Percentiles rank a stretch among this genome's conserved stretches.
These are phyloP conservation scores for Eurytemora carolleeae DNA, from an alignment of 1,140 invertebrate genomes.

Conservation along the genomic window DNA sequence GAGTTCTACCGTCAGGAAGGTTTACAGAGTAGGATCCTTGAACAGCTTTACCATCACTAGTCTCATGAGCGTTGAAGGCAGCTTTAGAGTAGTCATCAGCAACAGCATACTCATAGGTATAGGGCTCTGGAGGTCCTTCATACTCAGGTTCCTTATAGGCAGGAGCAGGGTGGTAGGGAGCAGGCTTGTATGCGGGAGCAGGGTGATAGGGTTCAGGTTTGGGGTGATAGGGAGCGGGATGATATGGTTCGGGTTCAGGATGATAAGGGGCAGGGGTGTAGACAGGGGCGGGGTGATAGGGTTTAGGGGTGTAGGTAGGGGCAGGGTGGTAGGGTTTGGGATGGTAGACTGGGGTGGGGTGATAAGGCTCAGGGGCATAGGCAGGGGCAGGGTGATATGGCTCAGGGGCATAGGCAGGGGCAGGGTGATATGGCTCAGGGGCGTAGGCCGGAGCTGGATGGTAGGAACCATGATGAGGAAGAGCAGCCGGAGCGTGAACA, in stretches of 20 bases:
- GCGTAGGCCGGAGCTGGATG: background rate
- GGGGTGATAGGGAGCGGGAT: background rate
- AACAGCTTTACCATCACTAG: slow-evolving; percentile 23
- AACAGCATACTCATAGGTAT: no score
- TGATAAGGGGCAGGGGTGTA: background rate
- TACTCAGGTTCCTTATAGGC: background rate
- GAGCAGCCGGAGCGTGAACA: background rate
- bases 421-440: slow-evolving; percentile 1
- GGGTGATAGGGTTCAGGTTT: background rate
- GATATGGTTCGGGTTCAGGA: no score
- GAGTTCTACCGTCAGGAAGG: slow-evolving; percentile 21
- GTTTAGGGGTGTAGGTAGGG: background rate
- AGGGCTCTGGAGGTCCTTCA: slow-evolving; percentile 10
- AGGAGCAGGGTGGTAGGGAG: slow-evolving; percentile 7
- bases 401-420: slow-evolving; percentile 6
- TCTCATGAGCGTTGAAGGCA: slow-evolving; percentile 22
- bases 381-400: slow-evolving; percentile 4
- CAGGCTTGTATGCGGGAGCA: background rate
- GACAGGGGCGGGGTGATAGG: slow-evolving; percentile 7
- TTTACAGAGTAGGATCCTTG: slow-evolving; percentile 22
- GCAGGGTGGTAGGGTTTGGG: background rate
- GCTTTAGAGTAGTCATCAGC: slow-evolving; percentile 24
- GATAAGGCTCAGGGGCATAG: no score
- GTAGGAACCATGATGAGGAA: background rate
- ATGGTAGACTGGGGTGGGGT: background rate